A percentile compares a stretch with the other conserved stretches of the same genome.
Evolutionary conservation across 2,113 vertebrate species (phyloP).

Genomic region (Fukomys damarensis): DNA sequence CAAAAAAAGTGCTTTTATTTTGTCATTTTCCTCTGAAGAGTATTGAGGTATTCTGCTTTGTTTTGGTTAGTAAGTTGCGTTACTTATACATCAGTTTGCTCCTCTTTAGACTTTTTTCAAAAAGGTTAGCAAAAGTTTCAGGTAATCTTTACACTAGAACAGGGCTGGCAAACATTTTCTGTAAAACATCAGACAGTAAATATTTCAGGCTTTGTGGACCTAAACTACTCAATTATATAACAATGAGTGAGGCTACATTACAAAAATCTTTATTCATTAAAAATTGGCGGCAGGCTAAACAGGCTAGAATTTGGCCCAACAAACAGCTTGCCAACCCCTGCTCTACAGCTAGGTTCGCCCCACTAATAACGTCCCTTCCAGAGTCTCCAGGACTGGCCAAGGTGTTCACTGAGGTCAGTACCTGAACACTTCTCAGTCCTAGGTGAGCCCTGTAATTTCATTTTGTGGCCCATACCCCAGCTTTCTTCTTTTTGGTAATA

Average conservation of each 20-base stretch:
- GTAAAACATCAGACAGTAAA: not conserved
- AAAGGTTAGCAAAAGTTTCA: not conserved
- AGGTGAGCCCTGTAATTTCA: not conserved
- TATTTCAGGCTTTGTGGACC: constrained; percentile 31
- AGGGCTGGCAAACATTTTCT: constrained; percentile 5
- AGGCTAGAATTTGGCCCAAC: not conserved
- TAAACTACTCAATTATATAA: not conserved
- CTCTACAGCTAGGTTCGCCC: not conserved
- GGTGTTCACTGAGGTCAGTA: not conserved
- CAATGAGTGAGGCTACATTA: not conserved
- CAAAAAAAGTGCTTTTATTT: not conserved
- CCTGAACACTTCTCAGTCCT: not conserved
- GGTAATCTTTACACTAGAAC: not conserved
- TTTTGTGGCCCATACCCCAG: not conserved
- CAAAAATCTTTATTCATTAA: constrained; percentile 57
- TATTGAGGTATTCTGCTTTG: not conserved
- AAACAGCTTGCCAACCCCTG: not conserved
- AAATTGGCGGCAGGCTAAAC: not conserved
- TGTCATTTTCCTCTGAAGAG: constrained; percentile 35
- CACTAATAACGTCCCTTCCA: not conserved
- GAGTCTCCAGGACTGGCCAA: not conserved
- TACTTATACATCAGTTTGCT: not conserved
- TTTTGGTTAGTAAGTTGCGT: not conserved
- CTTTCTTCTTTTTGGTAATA: not conserved
- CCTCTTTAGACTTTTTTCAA: constrained; percentile 29